These are phyloP conservation scores for Odontophorus gujanensis DNA, from an alignment of 2,113 vertebrate genomes.

Conservation along the genomic window DNA sequence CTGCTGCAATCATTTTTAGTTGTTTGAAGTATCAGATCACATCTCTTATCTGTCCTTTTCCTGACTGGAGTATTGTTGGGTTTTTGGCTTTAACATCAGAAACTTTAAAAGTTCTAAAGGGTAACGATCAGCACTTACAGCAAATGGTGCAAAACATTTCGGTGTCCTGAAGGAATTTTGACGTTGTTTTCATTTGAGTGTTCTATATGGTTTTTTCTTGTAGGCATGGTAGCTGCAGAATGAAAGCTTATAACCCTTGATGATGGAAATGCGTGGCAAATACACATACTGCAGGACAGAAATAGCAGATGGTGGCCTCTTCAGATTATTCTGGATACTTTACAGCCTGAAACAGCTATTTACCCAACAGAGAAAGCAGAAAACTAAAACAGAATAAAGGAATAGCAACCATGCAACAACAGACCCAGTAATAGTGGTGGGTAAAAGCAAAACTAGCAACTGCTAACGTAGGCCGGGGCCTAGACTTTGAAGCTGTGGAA, in stretches of 20 bases:
- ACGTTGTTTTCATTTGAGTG: neutral
- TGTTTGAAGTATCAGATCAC: neutral
- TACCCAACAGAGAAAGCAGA: neutral
- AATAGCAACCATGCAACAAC: neutral
- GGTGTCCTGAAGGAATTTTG: neutral
- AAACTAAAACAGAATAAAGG: neutral
- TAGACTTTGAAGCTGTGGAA: neutral
- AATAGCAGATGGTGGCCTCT: neutral
- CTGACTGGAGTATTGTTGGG: neutral
- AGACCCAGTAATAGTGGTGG: too few species aligned
- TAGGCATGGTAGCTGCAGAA: neutral
- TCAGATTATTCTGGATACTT: neutral
- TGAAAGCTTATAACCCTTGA: neutral
- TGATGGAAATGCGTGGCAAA: neutral
- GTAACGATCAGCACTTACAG: accelerated
- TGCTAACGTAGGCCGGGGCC: neutral
- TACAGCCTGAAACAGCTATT: neutral
- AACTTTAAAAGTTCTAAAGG: neutral
- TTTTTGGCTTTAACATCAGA: neutral
- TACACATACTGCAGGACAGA: too few species aligned
- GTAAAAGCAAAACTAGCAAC: neutral
- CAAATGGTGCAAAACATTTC: neutral
- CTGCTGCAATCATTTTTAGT: neutral
- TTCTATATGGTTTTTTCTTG: neutral
- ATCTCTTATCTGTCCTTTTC: neutral